phyloP scores from a whole-genome alignment of 2,797 vertebrate genomes.

The Neosilurus mollespiculum region DNA sequence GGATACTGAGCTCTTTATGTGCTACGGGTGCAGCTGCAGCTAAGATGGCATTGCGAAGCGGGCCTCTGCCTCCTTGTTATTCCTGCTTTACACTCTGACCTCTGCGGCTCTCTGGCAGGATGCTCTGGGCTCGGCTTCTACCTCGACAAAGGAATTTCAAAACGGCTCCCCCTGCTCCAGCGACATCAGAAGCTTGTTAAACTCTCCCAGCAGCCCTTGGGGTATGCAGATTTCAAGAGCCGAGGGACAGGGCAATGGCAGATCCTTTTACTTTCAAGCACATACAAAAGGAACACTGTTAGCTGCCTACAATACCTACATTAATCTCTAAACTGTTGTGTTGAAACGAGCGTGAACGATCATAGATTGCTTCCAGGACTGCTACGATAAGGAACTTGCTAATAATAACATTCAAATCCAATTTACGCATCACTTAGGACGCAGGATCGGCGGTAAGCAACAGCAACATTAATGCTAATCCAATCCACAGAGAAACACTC shows the following conservation, averaged over 20 bases:
- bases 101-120: conserved; percentile 37
- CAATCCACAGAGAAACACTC: background rate
- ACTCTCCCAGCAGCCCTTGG: conserved; percentile 51
- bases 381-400: conserved; percentile 8
- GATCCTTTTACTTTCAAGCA: conserved; percentile 45
- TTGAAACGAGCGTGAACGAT: conserved; percentile 37
- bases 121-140: conserved; percentile 41
- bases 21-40: conserved; percentile 32
- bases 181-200: conserved; percentile 56
- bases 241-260: conserved; percentile 37
- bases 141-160: conserved; percentile 45
- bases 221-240: conserved; percentile 47
- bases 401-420: background rate
- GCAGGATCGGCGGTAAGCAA: background rate
- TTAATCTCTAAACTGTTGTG: conserved; percentile 31
- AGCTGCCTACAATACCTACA: conserved; percentile 34
- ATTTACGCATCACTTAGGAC: background rate
- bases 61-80: conserved; percentile 33
- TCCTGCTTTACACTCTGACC: conserved; percentile 47
- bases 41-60: conserved; percentile 12
- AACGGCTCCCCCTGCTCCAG: conserved; percentile 39
- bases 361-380: conserved; percentile 15
- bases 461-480: background rate
- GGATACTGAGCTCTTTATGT: conserved; percentile 25
- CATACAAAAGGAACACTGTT: conserved; percentile 52